Evolutionary conservation across 2,797 vertebrate species (phyloP), one percentile per base, ranked within the genome.

Genomic region (Cetoscarus ocellatus): DNA sequence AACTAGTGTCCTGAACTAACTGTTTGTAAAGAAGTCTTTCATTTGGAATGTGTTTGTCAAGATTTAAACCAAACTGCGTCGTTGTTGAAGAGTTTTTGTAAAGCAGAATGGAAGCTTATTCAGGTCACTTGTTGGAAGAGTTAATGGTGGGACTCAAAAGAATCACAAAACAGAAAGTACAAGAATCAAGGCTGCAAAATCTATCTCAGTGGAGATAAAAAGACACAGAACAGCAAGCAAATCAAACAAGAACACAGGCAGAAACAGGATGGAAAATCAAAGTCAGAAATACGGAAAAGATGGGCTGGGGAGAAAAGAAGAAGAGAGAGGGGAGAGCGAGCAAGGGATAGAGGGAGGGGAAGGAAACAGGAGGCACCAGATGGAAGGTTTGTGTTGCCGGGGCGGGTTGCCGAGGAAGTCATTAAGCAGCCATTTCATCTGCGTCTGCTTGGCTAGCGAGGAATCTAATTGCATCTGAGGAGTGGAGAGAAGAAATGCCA

Each of bases 351-450:
- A n/a, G n/a, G 17, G 77, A 56, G 70, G 67, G 27, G 78, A 61
- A 75, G 40, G 77, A 61, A 84, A 75, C 82, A 85, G 86, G 90
- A 91, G 84, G 83, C 90, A 91, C 90, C 91, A 93, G 91, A 93
- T 92, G 92, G 90, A 90, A 79, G 88, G 83, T 82, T 89, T 89
- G 88, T 79, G 75, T 91, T 91, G 90, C 89, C 38, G 87, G 84
- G 90, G 88, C 75, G 67, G 84, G 83, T 90, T 92, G 91, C 91
- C 78, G 91, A 91, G 91, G 90, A 92, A 93, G 92, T 93, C 92
- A 93, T 93, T 92, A 93, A 93, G 91, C 91, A 89, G 88, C 91
- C 92, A 93, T 93, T 93, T 92, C 91, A 92, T 93, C 91, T 93
- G 90, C 90, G 91, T 91, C 90, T 91, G 92, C 92, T 90, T 88